phyloP scores from a whole-genome alignment of 2,888 invertebrate genomes.

The Drosophila peninsularis region DNA sequence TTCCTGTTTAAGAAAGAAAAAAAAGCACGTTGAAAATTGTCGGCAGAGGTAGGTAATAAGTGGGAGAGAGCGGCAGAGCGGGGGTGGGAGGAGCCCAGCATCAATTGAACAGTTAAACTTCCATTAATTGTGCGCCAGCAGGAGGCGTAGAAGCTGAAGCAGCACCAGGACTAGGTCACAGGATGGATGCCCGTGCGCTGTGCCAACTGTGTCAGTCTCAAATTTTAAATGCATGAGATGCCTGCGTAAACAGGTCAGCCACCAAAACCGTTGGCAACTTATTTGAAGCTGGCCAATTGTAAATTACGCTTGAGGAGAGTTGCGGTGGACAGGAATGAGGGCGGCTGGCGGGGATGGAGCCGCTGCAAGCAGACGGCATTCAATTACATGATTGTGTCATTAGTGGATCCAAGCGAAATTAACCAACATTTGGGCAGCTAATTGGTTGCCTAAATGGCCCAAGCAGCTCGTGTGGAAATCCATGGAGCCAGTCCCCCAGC shows the following conservation, averaged over 20 bases:
- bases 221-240: constrained; percentile 73
- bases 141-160: constrained; percentile 5
- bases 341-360: neutral
- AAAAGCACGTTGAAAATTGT: neutral
- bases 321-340: neutral
- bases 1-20: constrained; percentile 63
- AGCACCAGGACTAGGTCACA: constrained; percentile 7
- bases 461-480: constrained; percentile 75
- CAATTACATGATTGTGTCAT: constrained; percentile 78
- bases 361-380: constrained; percentile 45
- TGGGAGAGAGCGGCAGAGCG: constrained; percentile 8
- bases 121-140: constrained; percentile 79
- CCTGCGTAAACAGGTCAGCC: constrained; percentile 68
- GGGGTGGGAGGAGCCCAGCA: constrained; percentile 52
- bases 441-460: constrained; percentile 75
- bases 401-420: constrained; percentile 66
- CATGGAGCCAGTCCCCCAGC: constrained; percentile 31
- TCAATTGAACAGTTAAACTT: constrained; percentile 83
- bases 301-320: constrained; percentile 18
- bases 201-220: constrained; percentile 73
- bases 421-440: constrained; percentile 80
- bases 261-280: constrained; percentile 60
- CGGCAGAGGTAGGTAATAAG: constrained; percentile 24
- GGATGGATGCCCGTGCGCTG: constrained; percentile 3
- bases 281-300: constrained; percentile 49